Percentiles rank a stretch among this genome's conserved stretches.
Evolutionary conservation across 2,113 vertebrate genomes (phyloP).

Genomic region (Lophotis ruficrista): DNA sequence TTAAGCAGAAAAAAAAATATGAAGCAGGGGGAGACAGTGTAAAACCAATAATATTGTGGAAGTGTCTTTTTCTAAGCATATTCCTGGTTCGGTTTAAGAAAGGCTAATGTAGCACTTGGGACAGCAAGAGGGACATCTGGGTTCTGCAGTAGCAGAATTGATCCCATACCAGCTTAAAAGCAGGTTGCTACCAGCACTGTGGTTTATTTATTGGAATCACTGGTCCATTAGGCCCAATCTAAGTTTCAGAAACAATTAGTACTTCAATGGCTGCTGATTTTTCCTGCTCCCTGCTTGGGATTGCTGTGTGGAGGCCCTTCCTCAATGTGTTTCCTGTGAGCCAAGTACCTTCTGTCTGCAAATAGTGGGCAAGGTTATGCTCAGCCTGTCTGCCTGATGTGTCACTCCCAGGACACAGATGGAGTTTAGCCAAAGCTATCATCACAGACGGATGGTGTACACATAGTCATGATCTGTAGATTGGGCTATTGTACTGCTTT

Average conservation of each 20-base stretch:
- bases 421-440: constrained; percentile 8
- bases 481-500: not conserved
- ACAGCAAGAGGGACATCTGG: not conserved
- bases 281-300: not conserved
- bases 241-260: not conserved
- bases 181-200: not conserved
- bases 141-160: not conserved
- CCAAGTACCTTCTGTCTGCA: not conserved
- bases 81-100: not conserved
- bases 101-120: not conserved
- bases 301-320: not conserved
- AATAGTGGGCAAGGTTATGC: not conserved
- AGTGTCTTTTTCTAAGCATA: not conserved
- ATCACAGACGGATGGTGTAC: not conserved
- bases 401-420: not conserved
- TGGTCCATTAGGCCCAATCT: not conserved
- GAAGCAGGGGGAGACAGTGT: not conserved
- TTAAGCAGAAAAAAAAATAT: not conserved
- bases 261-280: not conserved
- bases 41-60: not conserved
- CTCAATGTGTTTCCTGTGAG: not conserved
- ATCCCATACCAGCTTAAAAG: not conserved
- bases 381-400: not conserved
- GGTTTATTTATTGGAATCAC: not conserved
- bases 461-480: not conserved